Conservation (phyloP, 1,140 invertebrate genomes). For the Lepidurus arcticus region DNA sequence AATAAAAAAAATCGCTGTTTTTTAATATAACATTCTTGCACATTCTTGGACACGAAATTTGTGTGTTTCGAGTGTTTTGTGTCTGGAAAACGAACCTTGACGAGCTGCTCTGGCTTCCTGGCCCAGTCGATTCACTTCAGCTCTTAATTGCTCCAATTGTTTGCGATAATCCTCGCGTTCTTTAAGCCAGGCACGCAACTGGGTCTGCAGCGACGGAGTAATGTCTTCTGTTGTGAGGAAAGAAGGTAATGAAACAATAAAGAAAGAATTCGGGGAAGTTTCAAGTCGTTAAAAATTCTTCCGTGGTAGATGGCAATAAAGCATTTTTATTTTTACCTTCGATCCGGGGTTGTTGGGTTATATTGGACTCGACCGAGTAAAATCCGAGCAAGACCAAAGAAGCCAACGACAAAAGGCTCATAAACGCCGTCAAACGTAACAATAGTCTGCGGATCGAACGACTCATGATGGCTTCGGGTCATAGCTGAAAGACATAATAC, state of each 20-base stretch:
- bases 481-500: neutral
- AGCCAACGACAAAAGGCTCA: conserved; percentile 14
- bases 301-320: neutral
- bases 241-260: neutral
- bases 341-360: neutral
- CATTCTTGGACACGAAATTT: neutral
- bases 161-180: conserved; percentile 18
- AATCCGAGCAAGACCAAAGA: conserved; percentile 12
- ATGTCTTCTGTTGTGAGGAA: neutral
- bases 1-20: no score
- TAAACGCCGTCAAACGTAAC: conserved; percentile 1
- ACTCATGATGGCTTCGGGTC: conserved; percentile 8
- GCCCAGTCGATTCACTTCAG: neutral
- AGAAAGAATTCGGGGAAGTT: neutral
- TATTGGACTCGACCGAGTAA: conserved; percentile 8
- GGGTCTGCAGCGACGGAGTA: neutral
- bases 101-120: neutral
- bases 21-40: no score
- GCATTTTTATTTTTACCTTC: neutral
- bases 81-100: neutral
- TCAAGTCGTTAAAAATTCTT: neutral
- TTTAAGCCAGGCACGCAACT: conserved; percentile 13
- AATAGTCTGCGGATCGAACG: conserved; percentile 4
- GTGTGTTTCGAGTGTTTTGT: neutral
- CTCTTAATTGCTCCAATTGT: conserved; percentile 17